Percentiles rank a stretch among this genome's conserved stretches.
Evolutionary conservation across 1,140 invertebrate species (phyloP).

Genomic region (Harlomillsia oculata): DNA sequence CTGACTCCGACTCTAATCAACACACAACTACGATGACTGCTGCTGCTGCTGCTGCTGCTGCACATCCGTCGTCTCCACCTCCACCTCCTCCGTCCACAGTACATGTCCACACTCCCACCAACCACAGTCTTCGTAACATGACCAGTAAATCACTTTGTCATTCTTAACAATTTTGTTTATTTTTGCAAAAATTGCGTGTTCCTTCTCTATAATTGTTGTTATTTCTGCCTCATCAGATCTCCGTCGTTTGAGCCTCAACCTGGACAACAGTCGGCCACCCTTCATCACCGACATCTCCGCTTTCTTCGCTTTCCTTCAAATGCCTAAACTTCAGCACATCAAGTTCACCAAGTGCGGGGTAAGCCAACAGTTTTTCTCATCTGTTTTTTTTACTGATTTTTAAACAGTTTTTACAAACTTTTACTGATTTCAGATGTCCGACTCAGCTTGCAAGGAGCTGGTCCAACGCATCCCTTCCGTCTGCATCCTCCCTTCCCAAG

Average conservation of each 20-base stretch:
- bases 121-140: background rate
- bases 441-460: too few relatives aligned
- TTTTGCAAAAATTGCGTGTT: background rate
- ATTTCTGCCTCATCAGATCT: background rate
- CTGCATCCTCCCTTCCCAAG: too few relatives aligned
- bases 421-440: background rate
- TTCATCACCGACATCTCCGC: conserved; percentile 18
- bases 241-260: background rate
- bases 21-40: too few relatives aligned
- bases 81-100: too few relatives aligned
- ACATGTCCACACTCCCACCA: too few relatives aligned
- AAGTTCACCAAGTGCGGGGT: conserved; percentile 17
- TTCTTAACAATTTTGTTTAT: background rate
- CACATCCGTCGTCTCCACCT: too few relatives aligned
- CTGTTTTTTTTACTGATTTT: background rate
- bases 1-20: too few relatives aligned
- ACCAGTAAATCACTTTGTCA: background rate
- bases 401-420: background rate
- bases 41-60: too few relatives aligned
- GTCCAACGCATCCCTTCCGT: too few relatives aligned
- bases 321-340: conserved; percentile 10
- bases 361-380: background rate
- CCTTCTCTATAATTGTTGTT: background rate
- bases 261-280: conserved; percentile 14
- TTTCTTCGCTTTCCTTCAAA: conserved; percentile 12